Conservation (phyloP, 1,140 invertebrate genomes). For the Hestina assimilis region DNA sequence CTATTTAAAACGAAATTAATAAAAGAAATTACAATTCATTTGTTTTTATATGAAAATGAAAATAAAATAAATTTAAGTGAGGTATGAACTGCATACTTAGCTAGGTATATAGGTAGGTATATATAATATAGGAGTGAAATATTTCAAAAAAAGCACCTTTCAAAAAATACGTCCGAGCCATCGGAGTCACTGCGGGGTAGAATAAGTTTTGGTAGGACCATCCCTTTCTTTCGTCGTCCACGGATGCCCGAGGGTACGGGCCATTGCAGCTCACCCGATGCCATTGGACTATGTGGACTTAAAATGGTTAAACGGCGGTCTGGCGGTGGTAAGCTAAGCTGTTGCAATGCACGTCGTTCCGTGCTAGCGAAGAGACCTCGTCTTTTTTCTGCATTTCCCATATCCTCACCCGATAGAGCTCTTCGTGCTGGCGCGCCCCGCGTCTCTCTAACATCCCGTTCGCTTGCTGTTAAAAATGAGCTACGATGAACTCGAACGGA, state of each 20-base stretch:
- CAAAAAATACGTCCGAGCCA: slow-evolving; percentile 80
- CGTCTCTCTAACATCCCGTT: slow-evolving; percentile 81
- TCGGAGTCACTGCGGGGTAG: slow-evolving; percentile 85
- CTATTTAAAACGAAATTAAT: too few relatives aligned
- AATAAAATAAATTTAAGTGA: too few relatives aligned
- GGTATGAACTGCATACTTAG: too few relatives aligned
- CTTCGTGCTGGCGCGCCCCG: slow-evolving; percentile 80
- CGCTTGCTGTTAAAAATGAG: slow-evolving; percentile 82
- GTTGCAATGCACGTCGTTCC: slow-evolving; percentile 81
- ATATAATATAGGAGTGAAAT: too few relatives aligned
- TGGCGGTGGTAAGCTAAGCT: slow-evolving; percentile 84
- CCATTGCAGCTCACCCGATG: slow-evolving; percentile 81
- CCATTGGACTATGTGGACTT: slow-evolving; percentile 84
- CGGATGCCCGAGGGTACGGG: slow-evolving; percentile 81
- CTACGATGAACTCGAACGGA: slow-evolving; percentile 68
- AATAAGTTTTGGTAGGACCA: slow-evolving; percentile 86
- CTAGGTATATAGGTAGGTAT: too few relatives aligned
- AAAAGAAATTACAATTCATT: too few relatives aligned
- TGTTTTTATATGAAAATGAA: too few relatives aligned
- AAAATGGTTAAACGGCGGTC: slow-evolving; percentile 84
- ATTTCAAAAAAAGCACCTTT: slow-evolving; percentile 63
- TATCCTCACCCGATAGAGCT: slow-evolving; percentile 80
- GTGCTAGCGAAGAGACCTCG: slow-evolving; percentile 83
- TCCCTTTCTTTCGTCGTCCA: slow-evolving; percentile 83
- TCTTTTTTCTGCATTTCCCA: slow-evolving; percentile 80